Conservation (phyloP, 2,113 vertebrate genomes). For the Carassius gibelio region DNA sequence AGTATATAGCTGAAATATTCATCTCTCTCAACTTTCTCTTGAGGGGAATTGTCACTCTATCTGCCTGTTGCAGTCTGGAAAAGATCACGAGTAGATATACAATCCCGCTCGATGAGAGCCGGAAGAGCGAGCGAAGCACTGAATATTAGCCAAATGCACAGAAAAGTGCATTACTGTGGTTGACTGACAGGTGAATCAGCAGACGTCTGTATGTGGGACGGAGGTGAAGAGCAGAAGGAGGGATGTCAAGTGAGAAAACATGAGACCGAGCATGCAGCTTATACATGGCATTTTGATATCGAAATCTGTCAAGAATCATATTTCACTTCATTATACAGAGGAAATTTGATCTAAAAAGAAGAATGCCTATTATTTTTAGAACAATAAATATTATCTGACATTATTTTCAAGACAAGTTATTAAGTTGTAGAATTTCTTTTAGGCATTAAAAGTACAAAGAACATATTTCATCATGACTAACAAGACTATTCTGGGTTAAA, state of each 20-base stretch:
- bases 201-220: slow-evolving; percentile 21
- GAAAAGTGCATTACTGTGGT: not conserved
- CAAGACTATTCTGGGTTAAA: not conserved
- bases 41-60: slow-evolving; percentile 50
- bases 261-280: slow-evolving; percentile 3
- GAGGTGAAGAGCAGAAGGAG: slow-evolving; percentile 26
- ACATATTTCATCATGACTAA: not conserved
- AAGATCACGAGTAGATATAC: slow-evolving; percentile 44
- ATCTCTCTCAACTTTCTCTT: slow-evolving; percentile 10
- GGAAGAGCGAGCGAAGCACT: slow-evolving; percentile 5
- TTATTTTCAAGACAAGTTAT: not conserved
- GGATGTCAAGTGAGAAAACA: not conserved
- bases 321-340: too few relatives aligned
- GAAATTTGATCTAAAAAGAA: not conserved
- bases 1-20: slow-evolving; percentile 37
- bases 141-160: not conserved
- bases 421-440: not conserved
- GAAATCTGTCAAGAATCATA: slow-evolving; percentile 39
- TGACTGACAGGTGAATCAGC: slow-evolving; percentile 26
- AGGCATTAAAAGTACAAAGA: not conserved
- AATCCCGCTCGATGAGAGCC: slow-evolving; percentile 33
- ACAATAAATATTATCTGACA: not conserved
- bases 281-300: slow-evolving; percentile 1
- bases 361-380: not conserved
- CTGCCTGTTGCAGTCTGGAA: slow-evolving; percentile 56